phyloP scores from a whole-genome alignment of 2,888 invertebrate genomes.

The Dascillus cervinus region DNA sequence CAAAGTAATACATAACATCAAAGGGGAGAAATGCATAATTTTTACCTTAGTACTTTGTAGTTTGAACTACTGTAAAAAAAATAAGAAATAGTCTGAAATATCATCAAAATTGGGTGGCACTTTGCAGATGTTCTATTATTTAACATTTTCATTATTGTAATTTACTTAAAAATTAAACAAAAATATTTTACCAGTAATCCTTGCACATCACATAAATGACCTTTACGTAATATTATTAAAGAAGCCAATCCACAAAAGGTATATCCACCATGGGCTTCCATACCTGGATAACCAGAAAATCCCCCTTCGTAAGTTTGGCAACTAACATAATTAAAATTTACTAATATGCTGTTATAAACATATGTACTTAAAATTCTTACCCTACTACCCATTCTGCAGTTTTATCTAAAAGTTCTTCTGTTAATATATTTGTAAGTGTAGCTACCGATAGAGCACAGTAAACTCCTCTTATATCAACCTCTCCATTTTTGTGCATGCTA shows the following conservation, averaged over 20 bases:
- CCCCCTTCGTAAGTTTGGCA: constrained; percentile 99
- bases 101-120: too few relatives aligned
- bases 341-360: constrained; percentile 1
- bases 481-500: constrained; percentile 84
- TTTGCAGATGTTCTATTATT: constrained; percentile 5
- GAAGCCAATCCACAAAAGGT: constrained; percentile 94
- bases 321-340: constrained; percentile 35
- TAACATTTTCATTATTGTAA: constrained; percentile 1
- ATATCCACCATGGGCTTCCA: constrained; percentile 99
- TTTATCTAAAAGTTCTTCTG: constrained; percentile 69
- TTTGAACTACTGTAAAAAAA: too few relatives aligned
- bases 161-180: constrained; percentile 1
- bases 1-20: too few relatives aligned
- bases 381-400: constrained; percentile 87
- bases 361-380: constrained; percentile 31
- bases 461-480: constrained; percentile 90
- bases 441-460: constrained; percentile 94
- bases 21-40: too few relatives aligned
- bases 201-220: constrained; percentile 66
- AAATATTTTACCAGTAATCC: constrained; percentile 53
- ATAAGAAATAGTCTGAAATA: too few relatives aligned
- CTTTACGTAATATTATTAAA: constrained; percentile 71
- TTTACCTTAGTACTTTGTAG: too few relatives aligned
- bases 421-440: constrained; percentile 71
- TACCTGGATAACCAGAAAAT: constrained; percentile 86